phyloP scores from a whole-genome alignment of 53 echinoderm and acorn worm species.

The Pentamera pediparva region DNA sequence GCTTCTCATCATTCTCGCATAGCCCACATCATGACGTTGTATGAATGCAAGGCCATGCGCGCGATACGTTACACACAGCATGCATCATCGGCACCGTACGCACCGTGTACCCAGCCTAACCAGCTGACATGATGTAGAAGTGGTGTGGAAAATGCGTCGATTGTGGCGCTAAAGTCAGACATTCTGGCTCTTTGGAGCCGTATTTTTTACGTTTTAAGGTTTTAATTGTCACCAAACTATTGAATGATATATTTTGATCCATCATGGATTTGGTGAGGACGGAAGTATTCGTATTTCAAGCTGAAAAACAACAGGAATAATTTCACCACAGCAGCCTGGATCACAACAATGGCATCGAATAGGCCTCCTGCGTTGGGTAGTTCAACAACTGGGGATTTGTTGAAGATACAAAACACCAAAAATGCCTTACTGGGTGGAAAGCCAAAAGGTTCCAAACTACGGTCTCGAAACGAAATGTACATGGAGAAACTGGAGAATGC shows the following conservation, averaged over 20 bases:
- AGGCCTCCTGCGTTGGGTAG: slow-evolving; percentile 5
- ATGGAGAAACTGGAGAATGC: slow-evolving; percentile 25
- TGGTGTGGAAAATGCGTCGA: slow-evolving; percentile 14
- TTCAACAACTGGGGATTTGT: background rate
- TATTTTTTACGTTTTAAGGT: slow-evolving; percentile 35
- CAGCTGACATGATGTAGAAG: slow-evolving; percentile 32
- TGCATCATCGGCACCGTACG: too few species aligned
- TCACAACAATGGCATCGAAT: slow-evolving; percentile 21
- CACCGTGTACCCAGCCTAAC: too few species aligned
- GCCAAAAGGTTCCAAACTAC: background rate
- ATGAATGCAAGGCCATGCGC: too few species aligned
- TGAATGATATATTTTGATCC: background rate
- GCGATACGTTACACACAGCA: too few species aligned
- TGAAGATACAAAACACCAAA: slow-evolving; percentile 8
- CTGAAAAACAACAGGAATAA: slow-evolving; percentile 13
- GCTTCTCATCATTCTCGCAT: too few species aligned
- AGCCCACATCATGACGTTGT: too few species aligned
- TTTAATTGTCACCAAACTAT: slow-evolving; percentile 9
- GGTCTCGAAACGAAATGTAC: slow-evolving; percentile 18
- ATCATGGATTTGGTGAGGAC: slow-evolving; percentile 17
- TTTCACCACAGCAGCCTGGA: slow-evolving; percentile 14
- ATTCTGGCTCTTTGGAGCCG: slow-evolving; percentile 28
- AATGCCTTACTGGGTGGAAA: slow-evolving; percentile 13
- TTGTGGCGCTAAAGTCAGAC: slow-evolving; percentile 3
- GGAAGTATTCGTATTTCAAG: slow-evolving; percentile 2